Percentiles rank a stretch among this genome's conserved stretches.
Conservation (phyloP, 2,113 vertebrate species). For the Notiomystis cincta region DNA sequence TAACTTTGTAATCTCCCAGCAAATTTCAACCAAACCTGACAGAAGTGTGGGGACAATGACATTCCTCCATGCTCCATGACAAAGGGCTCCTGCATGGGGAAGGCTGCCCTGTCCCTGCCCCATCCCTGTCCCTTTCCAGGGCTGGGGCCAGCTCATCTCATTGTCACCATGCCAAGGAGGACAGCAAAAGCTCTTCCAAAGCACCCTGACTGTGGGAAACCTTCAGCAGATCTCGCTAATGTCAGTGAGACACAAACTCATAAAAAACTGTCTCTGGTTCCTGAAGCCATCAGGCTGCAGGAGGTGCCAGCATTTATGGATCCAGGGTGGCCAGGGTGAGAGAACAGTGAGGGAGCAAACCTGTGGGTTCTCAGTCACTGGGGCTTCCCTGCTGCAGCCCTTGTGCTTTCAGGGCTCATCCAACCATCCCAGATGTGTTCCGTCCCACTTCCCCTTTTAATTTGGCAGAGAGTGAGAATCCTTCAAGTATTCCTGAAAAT, state of each 20-base stretch:
- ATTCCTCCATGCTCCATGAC: not conserved
- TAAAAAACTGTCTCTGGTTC: not conserved
- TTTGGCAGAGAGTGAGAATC: not conserved
- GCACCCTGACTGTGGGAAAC: not conserved
- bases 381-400: not conserved
- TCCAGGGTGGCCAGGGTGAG: rapidly evolving
- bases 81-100: not conserved
- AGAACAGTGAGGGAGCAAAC: not conserved
- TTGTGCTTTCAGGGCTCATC: not conserved
- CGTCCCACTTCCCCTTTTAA: not conserved
- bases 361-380: not conserved
- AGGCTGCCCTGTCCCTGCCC: not conserved
- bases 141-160: not conserved
- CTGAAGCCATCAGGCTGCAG: not conserved
- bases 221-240: not conserved
- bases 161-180: not conserved
- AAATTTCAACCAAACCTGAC: slow-evolving; percentile 37
- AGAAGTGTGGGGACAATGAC: slow-evolving; percentile 14
- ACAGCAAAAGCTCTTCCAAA: not conserved
- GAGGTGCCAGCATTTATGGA: not conserved
- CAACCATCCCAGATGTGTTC: not conserved
- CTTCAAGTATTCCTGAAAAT: slow-evolving; percentile 14
- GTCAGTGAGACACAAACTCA: rapidly evolving
- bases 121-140: not conserved
- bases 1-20: slow-evolving; percentile 22